These are phyloP conservation scores for Aphaenogaster floridana DNA, from an alignment of 1,140 invertebrate species.

Conservation along the genomic window DNA sequence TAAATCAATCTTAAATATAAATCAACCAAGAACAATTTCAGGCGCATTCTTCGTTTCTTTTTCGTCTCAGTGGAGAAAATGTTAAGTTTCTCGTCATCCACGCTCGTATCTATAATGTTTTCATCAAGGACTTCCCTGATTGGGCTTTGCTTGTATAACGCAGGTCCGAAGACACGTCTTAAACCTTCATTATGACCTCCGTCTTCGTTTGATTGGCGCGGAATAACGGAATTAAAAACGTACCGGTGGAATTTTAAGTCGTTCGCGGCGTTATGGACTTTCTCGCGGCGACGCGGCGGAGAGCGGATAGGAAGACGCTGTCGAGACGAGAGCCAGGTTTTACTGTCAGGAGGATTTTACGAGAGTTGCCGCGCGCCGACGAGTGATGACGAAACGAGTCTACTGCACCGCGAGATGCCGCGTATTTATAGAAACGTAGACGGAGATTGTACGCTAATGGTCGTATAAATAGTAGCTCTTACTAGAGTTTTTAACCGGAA, in stretches of 20 bases:
- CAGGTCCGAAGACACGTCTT: background rate
- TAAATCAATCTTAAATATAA: background rate
- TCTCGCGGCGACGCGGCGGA: constrained; percentile 22
- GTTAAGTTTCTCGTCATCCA: background rate
- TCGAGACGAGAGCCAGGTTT: constrained; percentile 70
- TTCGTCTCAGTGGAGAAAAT: background rate
- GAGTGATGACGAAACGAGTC: constrained; percentile 67
- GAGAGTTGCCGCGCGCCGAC: constrained; percentile 36
- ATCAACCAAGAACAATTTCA: background rate
- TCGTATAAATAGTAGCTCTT: constrained; percentile 72
- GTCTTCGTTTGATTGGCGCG: constrained; percentile 13
- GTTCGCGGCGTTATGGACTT: constrained; percentile 44
- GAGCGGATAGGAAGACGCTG: constrained; percentile 48
- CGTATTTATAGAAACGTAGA: constrained; percentile 71
- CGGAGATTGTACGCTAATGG: constrained; percentile 74
- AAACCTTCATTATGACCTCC: constrained; percentile 11
- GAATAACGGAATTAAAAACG: constrained; percentile 50
- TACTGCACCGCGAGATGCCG: constrained; percentile 49
- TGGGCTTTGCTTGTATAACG: background rate
- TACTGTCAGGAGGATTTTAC: constrained; percentile 59
- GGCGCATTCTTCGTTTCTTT: background rate
- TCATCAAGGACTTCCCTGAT: background rate
- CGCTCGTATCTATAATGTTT: background rate
- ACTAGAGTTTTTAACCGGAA: constrained; percentile 72
- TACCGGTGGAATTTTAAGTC: constrained; percentile 51